Base-by-base conservation (phyloP, 2,888 invertebrate genomes). In the Agrochola lota region DNA sequence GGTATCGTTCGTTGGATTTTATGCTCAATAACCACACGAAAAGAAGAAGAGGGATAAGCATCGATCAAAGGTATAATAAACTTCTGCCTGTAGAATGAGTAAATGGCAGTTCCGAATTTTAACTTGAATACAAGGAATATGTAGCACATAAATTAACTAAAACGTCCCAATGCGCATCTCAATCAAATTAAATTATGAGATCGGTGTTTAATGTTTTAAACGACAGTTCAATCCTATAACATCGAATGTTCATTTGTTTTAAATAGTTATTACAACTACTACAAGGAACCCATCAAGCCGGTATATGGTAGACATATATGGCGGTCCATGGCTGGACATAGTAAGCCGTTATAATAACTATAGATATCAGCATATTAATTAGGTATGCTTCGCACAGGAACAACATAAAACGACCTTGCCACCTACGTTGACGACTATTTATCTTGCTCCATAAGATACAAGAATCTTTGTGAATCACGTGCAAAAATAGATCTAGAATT, bases 1-100 rank as follows among this genome's bases (percentile, higher is more conserved):
- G 91, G 94, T 94, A 81, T 97, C 97, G 23, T 96, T 94, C 1
- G 87, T 94, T 46, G 97, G 97, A 43, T 97, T 96, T 85, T 90
- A 97, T 66, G 97, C 97, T 6, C 97, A 97, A n/a, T n/a, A n/a
- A n/a, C n/a, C n/a, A n/a, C n/a, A n/a, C n/a, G n/a, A n/a, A n/a
- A 35, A 35, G 35, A 35, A 35, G 35, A 35, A 35, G 35, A 35
- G 3, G 35, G 35, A 35, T 35, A 35, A 35, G 35, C 35, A 35
- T 35, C 35, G 35, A 35, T 35, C 35, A 35, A 35, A 35, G 5
- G 35, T 46, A 49, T 15, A 30, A 40, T 62, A 63, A 30, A 0
- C 23, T 30, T 74, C 49, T 26, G 23, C 17, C 15, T 3, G 43
- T 17, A 30, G 5, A 74, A 74, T 49, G 1, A 9, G 12, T 71